A percentile compares a stretch with the other conserved stretches of the same genome.
These are phyloP conservation scores for Plagodis pulveraria DNA, from an alignment of 2,888 invertebrate species.

Conservation along the genomic window DNA sequence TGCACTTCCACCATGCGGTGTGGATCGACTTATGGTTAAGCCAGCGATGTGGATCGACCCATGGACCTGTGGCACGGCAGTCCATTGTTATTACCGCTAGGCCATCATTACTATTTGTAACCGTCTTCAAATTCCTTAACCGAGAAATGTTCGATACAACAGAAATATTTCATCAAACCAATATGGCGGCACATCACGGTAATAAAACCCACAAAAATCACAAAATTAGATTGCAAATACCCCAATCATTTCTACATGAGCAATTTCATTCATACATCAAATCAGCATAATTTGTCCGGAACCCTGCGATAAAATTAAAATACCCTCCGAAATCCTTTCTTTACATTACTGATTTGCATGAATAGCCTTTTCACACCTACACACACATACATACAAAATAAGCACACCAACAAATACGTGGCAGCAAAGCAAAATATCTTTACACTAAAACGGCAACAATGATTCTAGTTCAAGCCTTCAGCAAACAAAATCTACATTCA, in stretches of 20 bases:
- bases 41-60: no score
- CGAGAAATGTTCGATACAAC: no score
- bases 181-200: not conserved
- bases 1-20: no score
- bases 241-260: conserved; percentile 27
- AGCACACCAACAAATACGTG: not conserved
- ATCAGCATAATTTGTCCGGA: conserved; percentile 36
- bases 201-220: not conserved
- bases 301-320: conserved; percentile 31
- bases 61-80: no score
- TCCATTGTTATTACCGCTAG: no score
- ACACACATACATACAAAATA: conserved; percentile 31
- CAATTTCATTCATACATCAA: conserved; percentile 31
- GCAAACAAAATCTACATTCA: conserved; percentile 65
- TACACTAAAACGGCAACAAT: conserved; percentile 70
- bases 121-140: no score
- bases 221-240: conserved; percentile 7
- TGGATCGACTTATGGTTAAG: no score
- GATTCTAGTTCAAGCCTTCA: conserved; percentile 67
- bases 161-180: no score
- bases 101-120: no score
- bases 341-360: conserved; percentile 23
- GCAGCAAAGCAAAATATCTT: conserved; percentile 40
- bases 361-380: conserved; percentile 24
- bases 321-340: conserved; percentile 23